A percentile compares a stretch with the other conserved stretches of the same genome.
Evolutionary conservation across 2,797 vertebrate genomes (phyloP).

Genomic region (Ataeniobius toweri): DNA sequence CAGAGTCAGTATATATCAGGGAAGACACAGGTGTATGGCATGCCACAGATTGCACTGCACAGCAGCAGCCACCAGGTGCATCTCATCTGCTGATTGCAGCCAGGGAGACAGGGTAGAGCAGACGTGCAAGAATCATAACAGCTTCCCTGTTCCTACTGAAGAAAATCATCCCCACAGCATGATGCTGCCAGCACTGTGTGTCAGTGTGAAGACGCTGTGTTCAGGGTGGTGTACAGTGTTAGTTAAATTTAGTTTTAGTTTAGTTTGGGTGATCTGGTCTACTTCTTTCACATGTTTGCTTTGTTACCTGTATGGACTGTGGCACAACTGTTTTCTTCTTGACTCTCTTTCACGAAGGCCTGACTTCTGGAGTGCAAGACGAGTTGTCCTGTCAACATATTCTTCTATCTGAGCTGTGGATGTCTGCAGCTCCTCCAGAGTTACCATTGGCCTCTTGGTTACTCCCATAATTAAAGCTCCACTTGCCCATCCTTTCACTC

Average conservation of each 20-base stretch:
- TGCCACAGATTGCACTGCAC: too few species aligned
- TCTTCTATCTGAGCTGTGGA: not conserved
- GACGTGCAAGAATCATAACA: too few species aligned
- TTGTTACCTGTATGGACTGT: not conserved
- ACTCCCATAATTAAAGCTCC: not conserved
- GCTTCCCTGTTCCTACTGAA: not conserved
- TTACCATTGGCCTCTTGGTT: not conserved
- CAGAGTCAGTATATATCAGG: too few species aligned
- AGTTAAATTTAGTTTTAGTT: not conserved
- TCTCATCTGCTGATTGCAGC: too few species aligned
- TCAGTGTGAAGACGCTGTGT: not conserved
- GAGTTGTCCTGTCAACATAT: not conserved
- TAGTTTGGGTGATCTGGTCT: not conserved
- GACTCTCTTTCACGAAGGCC: not conserved
- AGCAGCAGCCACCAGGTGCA: too few species aligned
- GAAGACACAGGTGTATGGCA: too few species aligned
- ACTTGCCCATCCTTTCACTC: not conserved
- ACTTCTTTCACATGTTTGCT: not conserved
- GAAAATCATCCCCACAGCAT: not conserved
- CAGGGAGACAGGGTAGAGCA: too few species aligned
- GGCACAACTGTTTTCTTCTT: not conserved
- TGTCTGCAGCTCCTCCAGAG: not conserved
- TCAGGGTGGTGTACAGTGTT: not conserved
- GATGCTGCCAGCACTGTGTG: not conserved
- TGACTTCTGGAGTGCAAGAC: not conserved